phyloP scores from a whole-genome alignment of 1,140 invertebrate genomes.

The Leptoteleia sp. region DNA sequence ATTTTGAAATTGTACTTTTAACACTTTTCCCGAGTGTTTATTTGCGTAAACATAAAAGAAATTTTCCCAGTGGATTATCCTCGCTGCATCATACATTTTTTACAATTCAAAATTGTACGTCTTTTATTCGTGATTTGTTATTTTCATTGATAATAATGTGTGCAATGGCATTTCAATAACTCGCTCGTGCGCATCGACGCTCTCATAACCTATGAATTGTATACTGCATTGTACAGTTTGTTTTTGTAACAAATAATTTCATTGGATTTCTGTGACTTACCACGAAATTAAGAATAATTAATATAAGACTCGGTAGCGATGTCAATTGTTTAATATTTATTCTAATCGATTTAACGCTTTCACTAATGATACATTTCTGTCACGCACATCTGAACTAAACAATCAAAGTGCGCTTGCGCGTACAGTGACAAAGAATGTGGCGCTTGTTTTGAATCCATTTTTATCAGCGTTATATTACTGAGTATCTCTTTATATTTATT shows the following conservation, averaged over 20 bases:
- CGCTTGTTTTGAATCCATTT: neutral
- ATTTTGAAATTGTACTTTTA: too few species aligned
- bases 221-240: neutral
- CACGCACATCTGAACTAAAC: constrained; percentile 14
- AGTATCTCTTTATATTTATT: too few species aligned
- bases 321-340: neutral
- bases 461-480: too few species aligned
- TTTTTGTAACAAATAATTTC: neutral
- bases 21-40: too few species aligned
- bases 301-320: neutral
- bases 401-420: constrained; percentile 7
- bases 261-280: neutral
- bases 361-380: neutral
- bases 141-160: constrained; percentile 4
- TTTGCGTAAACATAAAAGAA: too few species aligned
- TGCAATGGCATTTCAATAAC: neutral
- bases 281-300: neutral
- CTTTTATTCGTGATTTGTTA: neutral
- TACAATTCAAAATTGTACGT: neutral
- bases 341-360: neutral
- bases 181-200: constrained; percentile 9
- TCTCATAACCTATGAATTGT: constrained; percentile 7
- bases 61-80: too few species aligned
- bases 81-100: too few species aligned
- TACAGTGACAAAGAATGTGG: neutral